Evolutionary conservation across 1,140 invertebrate genomes (phyloP).

Genomic region (Archivesica marissinica): DNA sequence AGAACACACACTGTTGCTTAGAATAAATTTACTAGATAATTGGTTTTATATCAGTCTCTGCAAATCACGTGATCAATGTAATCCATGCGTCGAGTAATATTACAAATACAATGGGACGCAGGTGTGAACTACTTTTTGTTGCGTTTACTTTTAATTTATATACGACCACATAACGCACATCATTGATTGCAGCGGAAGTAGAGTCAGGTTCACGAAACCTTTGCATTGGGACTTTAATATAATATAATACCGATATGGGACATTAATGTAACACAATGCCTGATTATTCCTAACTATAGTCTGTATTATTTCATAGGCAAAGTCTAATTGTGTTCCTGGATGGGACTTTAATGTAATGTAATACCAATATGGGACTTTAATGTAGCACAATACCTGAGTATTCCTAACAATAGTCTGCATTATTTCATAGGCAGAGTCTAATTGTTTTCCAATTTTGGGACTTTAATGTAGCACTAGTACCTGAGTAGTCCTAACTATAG

Average conservation of each 20-base stretch:
- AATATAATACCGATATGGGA: neutral
- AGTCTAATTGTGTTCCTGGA: neutral
- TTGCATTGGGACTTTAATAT: neutral
- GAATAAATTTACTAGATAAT: too few species aligned
- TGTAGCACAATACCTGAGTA: slow-evolving; percentile 32
- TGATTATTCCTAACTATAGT: neutral
- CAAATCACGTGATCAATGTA: neutral
- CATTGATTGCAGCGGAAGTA: neutral
- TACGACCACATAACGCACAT: too few species aligned
- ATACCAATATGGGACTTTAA: neutral
- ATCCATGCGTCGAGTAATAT: neutral
- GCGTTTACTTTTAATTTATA: too few species aligned
- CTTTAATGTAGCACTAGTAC: neutral
- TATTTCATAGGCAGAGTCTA: slow-evolving; percentile 39
- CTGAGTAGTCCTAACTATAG: neutral
- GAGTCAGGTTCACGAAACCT: neutral
- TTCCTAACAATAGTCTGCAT: slow-evolving; percentile 1
- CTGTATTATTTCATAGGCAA: neutral
- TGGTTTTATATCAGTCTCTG: too few species aligned
- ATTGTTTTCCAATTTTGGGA: neutral
- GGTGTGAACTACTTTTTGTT: too few species aligned
- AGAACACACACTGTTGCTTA: too few species aligned
- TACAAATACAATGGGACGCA: neutral
- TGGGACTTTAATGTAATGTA: neutral
- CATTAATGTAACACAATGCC: neutral